A percentile compares a stretch with the other conserved stretches of the same genome.
phyloP scores from a whole-genome alignment of 2,797 vertebrate species.

The Hemibagrus guttatus region DNA sequence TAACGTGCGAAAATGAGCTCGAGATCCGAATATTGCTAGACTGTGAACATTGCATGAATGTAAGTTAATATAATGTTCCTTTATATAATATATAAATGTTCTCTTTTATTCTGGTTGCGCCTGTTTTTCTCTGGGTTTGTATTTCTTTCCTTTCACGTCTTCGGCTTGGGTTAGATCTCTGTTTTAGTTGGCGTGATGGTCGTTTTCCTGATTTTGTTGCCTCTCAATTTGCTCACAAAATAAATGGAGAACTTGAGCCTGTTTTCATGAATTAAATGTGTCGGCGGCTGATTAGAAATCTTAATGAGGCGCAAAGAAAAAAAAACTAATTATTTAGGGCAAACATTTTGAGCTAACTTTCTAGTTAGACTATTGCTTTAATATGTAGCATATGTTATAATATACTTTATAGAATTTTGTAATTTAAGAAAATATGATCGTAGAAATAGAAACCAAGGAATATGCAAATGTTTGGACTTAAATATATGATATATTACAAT shows the following conservation, averaged over 20 bases:
- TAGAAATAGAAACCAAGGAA: not conserved
- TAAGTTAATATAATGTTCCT: not conserved
- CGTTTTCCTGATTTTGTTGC: not conserved
- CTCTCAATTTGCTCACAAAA: not conserved
- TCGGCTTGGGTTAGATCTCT: not conserved
- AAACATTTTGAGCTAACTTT: not conserved
- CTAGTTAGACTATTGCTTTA: conserved; percentile 1
- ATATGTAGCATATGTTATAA: not conserved
- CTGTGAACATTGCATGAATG: not conserved
- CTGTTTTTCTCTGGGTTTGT: not conserved
- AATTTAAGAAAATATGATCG: not conserved
- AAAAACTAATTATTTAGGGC: not conserved
- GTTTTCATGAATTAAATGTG: not conserved
- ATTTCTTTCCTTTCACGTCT: not conserved
- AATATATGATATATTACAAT: too few species aligned
- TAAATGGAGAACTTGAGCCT: not conserved
- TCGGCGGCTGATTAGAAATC: not conserved
- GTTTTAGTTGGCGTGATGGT: not conserved
- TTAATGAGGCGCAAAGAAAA: not conserved
- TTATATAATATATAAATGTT: not conserved
- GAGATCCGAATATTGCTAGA: not conserved
- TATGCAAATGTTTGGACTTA: not conserved
- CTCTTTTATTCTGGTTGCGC: not conserved
- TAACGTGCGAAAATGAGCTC: not conserved
- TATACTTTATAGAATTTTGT: too few species aligned